Percentiles rank a stretch among this genome's conserved stretches.
Evolutionary conservation across 2,797 vertebrate genomes (phyloP).

Genomic region (Simalia tracyae): DNA sequence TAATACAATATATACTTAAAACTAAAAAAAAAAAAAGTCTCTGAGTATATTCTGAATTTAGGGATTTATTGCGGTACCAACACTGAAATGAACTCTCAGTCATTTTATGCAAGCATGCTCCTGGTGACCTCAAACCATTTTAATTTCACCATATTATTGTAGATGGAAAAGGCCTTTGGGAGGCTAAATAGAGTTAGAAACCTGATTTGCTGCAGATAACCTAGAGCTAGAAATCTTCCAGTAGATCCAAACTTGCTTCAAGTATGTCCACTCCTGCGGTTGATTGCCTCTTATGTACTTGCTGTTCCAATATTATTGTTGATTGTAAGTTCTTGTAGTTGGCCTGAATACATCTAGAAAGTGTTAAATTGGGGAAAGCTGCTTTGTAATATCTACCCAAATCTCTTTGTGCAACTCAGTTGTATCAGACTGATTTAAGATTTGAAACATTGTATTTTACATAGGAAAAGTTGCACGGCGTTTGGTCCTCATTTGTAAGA

Average conservation of each 20-base stretch:
- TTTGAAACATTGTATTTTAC: neutral
- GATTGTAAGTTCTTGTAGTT: neutral
- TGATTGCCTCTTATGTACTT: neutral
- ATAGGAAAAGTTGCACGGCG: accelerated
- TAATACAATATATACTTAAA: neutral
- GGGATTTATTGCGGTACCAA: neutral
- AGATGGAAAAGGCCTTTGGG: neutral
- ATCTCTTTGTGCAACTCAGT: accelerated
- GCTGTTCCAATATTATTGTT: accelerated
- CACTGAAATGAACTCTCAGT: neutral
- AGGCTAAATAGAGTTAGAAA: neutral
- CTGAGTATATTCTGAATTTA: neutral
- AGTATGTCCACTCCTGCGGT: neutral
- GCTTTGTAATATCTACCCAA: accelerated
- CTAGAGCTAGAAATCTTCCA: neutral
- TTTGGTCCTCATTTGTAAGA: neutral
- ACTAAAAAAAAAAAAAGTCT: neutral
- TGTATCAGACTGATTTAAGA: neutral
- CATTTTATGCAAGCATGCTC: neutral
- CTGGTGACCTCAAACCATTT: neutral
- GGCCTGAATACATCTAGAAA: neutral
- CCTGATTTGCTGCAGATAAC: neutral
- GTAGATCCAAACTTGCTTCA: neutral
- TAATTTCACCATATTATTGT: neutral
- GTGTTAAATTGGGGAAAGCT: neutral